Percentiles rank a stretch among this genome's conserved stretches.
These are phyloP conservation scores for Athalia circularis DNA, from an alignment of 2,888 invertebrate species.

Conservation along the genomic window DNA sequence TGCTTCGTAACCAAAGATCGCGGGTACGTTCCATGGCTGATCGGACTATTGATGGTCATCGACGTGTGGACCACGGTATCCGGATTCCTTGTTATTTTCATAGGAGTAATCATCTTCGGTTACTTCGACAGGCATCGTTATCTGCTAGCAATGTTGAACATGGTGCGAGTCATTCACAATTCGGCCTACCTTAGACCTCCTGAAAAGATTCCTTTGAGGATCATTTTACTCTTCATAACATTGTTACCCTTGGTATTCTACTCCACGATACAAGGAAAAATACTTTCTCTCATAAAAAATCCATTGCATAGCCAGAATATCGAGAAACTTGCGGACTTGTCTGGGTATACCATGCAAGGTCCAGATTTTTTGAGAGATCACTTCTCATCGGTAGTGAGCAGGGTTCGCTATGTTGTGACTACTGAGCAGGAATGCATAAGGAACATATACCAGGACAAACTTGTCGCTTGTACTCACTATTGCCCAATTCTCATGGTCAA, in stretches of 20 bases:
- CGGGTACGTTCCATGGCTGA: constrained; percentile 21
- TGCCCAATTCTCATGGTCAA: neutral
- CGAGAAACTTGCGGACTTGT: neutral
- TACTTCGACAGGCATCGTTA: constrained; percentile 7
- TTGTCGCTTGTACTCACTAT: constrained; percentile 15
- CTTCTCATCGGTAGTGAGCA: accelerated
- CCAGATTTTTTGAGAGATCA: neutral
- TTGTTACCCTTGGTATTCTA: constrained; percentile 11
- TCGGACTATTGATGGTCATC: neutral
- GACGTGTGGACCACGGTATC: constrained; percentile 2
- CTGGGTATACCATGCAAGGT: neutral
- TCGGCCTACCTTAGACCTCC: neutral
- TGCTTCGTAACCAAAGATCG: constrained; percentile 16
- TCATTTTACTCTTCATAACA: constrained; percentile 12
- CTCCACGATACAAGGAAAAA: constrained; percentile 21
- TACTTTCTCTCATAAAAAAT: constrained; percentile 17
- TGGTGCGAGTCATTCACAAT: neutral
- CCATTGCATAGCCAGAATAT: constrained; percentile 1
- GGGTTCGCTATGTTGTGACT: neutral
- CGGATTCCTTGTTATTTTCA: neutral
- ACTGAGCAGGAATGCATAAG: neutral
- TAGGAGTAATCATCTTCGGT: neutral
- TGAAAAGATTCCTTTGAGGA: neutral
- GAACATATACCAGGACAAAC: neutral
- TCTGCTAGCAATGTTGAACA: constrained; percentile 15